Evolutionary conservation across 1,140 invertebrate species (phyloP).

Genomic region (Melipona quadrifasciata): DNA sequence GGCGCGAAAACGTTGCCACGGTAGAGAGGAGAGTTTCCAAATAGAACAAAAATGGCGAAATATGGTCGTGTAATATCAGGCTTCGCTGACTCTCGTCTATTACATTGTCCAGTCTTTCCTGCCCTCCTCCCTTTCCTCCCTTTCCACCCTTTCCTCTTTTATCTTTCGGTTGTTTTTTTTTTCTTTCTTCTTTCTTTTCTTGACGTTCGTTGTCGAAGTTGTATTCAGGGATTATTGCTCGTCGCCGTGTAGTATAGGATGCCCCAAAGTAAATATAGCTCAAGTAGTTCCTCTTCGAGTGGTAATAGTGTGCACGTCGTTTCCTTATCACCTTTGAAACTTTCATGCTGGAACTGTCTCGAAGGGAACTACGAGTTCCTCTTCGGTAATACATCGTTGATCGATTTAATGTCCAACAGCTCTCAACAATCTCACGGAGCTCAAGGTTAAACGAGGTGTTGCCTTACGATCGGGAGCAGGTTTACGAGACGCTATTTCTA

Average conservation of each 20-base stretch:
- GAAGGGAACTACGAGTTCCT: too few relatives aligned
- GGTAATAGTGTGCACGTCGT: background rate
- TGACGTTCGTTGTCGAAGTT: background rate
- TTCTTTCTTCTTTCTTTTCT: too few relatives aligned
- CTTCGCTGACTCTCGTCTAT: background rate
- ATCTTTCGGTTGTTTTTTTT: background rate
- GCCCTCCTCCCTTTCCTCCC: too few relatives aligned
- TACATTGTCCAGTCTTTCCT: background rate
- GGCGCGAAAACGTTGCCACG: background rate
- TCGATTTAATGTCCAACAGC: too few relatives aligned
- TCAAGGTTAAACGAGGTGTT: too few relatives aligned
- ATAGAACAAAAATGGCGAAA: conserved; percentile 13
- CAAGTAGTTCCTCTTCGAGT: background rate
- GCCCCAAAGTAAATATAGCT: background rate
- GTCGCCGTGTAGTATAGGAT: background rate
- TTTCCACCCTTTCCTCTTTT: too few relatives aligned
- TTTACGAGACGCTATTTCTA: too few relatives aligned
- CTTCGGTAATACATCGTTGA: too few relatives aligned
- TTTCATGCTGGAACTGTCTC: background rate
- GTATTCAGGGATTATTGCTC: background rate
- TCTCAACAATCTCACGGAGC: too few relatives aligned
- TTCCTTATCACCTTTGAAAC: background rate
- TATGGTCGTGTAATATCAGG: conserved; percentile 5
- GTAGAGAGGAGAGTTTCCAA: background rate
- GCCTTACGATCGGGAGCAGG: too few relatives aligned